Evolutionary conservation across 2,888 invertebrate genomes (phyloP).

Genomic region (Hipparchia sbordonii): DNA sequence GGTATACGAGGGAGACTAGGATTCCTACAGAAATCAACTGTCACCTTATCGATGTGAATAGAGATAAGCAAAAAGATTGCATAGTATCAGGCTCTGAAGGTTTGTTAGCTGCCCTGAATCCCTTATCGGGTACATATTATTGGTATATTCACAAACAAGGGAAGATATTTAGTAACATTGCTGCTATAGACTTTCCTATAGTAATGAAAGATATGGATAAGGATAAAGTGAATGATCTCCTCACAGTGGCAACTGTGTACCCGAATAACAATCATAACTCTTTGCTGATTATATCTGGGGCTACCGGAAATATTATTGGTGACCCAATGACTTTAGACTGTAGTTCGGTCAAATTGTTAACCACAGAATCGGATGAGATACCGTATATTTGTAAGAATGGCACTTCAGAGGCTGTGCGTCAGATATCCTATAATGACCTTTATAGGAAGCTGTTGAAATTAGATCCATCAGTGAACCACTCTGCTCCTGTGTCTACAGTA

Average conservation of each 20-base stretch:
- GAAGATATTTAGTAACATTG: constrained; percentile 76
- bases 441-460: constrained; percentile 63
- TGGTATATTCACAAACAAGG: constrained; percentile 84
- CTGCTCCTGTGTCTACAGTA: constrained; percentile 60
- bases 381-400: constrained; percentile 84
- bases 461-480: constrained; percentile 56
- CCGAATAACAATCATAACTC: constrained; percentile 82
- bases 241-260: constrained; percentile 82
- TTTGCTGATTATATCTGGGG: constrained; percentile 87
- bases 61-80: constrained; percentile 88
- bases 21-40: constrained; percentile 89
- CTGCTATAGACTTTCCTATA: constrained; percentile 86
- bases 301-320: constrained; percentile 85
- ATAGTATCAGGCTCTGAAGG: constrained; percentile 88
- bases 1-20: constrained; percentile 87
- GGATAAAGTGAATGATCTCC: constrained; percentile 87
- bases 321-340: constrained; percentile 84
- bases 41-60: constrained; percentile 87
- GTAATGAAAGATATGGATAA: constrained; percentile 88
- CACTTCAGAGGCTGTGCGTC: constrained; percentile 79
- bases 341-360: constrained; percentile 80
- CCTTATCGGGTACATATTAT: constrained; percentile 78
- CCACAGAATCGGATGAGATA: constrained; percentile 78
- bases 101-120: constrained; percentile 77
- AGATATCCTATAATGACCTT: constrained; percentile 62